A percentile compares a stretch with the other conserved stretches of the same genome.
These are phyloP conservation scores for Hozukius guyotensis DNA, from an alignment of 2,797 vertebrate genomes.

Conservation along the genomic window DNA sequence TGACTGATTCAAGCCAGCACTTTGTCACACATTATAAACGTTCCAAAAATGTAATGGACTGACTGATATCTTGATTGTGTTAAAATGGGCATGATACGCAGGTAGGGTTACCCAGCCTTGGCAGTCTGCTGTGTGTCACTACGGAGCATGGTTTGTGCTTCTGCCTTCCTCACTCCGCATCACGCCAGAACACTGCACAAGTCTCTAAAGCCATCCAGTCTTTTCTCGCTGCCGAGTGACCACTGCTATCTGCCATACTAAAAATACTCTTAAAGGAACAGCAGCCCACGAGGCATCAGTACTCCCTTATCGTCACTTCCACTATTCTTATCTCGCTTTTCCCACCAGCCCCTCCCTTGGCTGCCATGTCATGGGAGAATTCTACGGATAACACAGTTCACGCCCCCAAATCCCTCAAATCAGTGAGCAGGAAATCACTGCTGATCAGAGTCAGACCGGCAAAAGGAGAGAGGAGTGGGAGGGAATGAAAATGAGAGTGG, in stretches of 20 bases:
- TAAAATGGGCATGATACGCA: constrained; percentile 26
- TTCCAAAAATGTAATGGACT: constrained; percentile 17
- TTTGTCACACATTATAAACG: constrained; percentile 22
- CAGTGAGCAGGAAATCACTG: constrained; percentile 72
- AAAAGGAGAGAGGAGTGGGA: constrained; percentile 11
- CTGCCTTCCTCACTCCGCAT: constrained; percentile 52
- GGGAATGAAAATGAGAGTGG: constrained; percentile 20
- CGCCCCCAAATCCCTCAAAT: constrained; percentile 74
- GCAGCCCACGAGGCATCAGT: constrained; percentile 36
- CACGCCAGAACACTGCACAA: constrained; percentile 65
- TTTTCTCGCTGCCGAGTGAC: constrained; percentile 81
- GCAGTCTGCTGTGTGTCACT: constrained; percentile 29
- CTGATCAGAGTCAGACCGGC: constrained; percentile 51
- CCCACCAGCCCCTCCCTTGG: constrained; percentile 37
- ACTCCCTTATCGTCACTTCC: constrained; percentile 34
- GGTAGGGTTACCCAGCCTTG: constrained; percentile 40
- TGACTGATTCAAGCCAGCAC: background rate
- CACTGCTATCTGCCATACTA: constrained; percentile 80
- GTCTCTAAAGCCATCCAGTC: constrained; percentile 72
- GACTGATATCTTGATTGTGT: constrained; percentile 34
- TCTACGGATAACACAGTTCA: constrained; percentile 66
- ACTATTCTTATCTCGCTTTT: constrained; percentile 38
- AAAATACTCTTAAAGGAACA: constrained; percentile 89
- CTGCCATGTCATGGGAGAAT: constrained; percentile 50
- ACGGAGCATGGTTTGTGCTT: constrained; percentile 12